Base-by-base conservation (phyloP, 2,888 invertebrate species). In the Carcina quercana region DNA sequence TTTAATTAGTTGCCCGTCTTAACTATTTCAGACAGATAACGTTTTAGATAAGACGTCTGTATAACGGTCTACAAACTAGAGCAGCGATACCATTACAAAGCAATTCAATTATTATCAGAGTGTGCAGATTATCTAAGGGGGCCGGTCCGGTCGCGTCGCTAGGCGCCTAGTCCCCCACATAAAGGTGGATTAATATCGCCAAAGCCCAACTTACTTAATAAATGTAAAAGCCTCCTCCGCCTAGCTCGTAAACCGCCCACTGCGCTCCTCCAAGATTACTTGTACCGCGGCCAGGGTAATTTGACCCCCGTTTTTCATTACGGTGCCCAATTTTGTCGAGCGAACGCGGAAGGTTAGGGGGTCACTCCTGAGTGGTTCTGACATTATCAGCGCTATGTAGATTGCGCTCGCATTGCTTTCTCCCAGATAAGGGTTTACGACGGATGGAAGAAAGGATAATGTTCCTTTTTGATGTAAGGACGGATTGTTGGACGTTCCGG, bases 141-240 rank as follows among this genome's bases (percentile, higher is more conserved):
- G n/a, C n/a, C n/a, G n/a, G n/a, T n/a, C n/a, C n/a, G n/a, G n/a
- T n/a, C n/a, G n/a, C n/a, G n/a, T n/a, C 52, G 56, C 52, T 64
- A 66, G 68, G 63, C 72, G 70, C 69, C 72, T 66, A 63, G 67
- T 54, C 70, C 75, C 74, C 72, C 65, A 67, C 59, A 78, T 79
- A 79, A 82, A 82, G 82, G 80, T 82, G 79, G 82, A 80, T 82
- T 83, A 83, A 82, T 83, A 72, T 68, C 63, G 61, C 79, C 82
- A 83, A 80, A 82, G 80, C 80, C 79, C 74, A 85, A 84, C 83
- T 84, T 85, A 84, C 82, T 84, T 84, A 84, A 84, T 84, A 85
- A 85, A 84, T 84, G 84, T 84, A 85, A 85, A 83, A 84, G 83
- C 79, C 74, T 82, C 79, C 79, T 66, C 74, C 78, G 59, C 76